Evolutionary conservation across 2,797 vertebrate genomes (phyloP).

Genomic region (Scolopax bukidnonensis): DNA sequence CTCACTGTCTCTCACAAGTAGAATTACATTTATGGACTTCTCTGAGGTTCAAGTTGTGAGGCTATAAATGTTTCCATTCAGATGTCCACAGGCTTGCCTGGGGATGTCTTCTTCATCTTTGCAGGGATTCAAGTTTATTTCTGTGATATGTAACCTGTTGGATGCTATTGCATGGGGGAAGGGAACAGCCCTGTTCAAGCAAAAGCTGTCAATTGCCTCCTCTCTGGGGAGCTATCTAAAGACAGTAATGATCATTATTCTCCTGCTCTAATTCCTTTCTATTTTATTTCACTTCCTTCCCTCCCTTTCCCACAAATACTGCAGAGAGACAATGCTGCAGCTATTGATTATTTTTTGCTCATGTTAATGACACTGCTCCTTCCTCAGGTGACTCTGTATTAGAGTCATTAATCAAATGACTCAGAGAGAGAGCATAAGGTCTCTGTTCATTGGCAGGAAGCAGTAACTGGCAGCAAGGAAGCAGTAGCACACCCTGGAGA

Average conservation of each 20-base stretch:
- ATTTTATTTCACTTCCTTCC: background rate
- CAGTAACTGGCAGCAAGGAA: background rate
- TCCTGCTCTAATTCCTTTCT: background rate
- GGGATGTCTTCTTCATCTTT: background rate
- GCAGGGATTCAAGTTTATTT: background rate
- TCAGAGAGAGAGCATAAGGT: background rate
- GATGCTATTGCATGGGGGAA: background rate
- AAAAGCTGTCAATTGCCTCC: background rate
- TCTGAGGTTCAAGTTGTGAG: background rate
- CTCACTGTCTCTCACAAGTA: background rate
- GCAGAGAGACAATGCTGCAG: background rate
- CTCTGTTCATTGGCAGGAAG: background rate
- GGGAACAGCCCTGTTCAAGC: background rate
- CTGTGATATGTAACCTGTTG: background rate
- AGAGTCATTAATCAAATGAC: conserved; percentile 15
- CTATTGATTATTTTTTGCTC: background rate
- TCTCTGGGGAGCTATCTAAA: background rate
- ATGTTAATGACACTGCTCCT: background rate
- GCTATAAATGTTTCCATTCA: background rate
- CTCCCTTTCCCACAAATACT: background rate
- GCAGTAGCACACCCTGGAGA: background rate
- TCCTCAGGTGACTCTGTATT: conserved; percentile 14
- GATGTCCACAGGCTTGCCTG: background rate
- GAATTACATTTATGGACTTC: background rate
- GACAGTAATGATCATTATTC: background rate